Conservation (phyloP, 2,888 invertebrate genomes). For the Agriopis leucophaearia region DNA sequence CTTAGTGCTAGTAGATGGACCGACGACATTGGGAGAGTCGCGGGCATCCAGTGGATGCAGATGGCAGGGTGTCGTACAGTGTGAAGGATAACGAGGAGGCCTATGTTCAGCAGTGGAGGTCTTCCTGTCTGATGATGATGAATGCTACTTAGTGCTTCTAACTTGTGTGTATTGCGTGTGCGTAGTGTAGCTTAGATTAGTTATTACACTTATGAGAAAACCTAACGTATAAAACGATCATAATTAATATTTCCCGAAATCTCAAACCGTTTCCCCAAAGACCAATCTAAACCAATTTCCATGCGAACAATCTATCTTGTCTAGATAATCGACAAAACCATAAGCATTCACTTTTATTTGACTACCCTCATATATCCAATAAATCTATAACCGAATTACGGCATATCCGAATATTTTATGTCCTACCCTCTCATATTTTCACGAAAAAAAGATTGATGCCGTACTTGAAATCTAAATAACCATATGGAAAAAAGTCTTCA, state of each 20-base stretch:
- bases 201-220: too few species aligned
- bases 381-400: slow-evolving; percentile 48
- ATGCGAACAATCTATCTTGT: slow-evolving; percentile 15
- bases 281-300: slow-evolving; percentile 21
- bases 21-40: too few species aligned
- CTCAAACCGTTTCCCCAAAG: slow-evolving; percentile 1
- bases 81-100: too few species aligned
- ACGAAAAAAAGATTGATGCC: slow-evolving; percentile 46
- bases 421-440: slow-evolving; percentile 42
- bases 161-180: too few species aligned
- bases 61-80: too few species aligned
- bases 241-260: not conserved
- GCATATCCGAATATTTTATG: slow-evolving; percentile 48
- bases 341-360: slow-evolving; percentile 44
- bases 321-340: slow-evolving; percentile 38
- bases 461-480: slow-evolving; percentile 47
- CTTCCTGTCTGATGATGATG: too few species aligned
- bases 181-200: too few species aligned
- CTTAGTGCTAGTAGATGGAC: too few species aligned
- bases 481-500: slow-evolving; percentile 46
- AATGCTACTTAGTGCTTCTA: too few species aligned
- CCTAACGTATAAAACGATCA: not conserved
- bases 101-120: too few species aligned
- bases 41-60: too few species aligned
- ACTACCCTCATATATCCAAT: slow-evolving; percentile 42